phyloP scores from a whole-genome alignment of 2,888 invertebrate genomes.

The Trachelus stipa region DNA sequence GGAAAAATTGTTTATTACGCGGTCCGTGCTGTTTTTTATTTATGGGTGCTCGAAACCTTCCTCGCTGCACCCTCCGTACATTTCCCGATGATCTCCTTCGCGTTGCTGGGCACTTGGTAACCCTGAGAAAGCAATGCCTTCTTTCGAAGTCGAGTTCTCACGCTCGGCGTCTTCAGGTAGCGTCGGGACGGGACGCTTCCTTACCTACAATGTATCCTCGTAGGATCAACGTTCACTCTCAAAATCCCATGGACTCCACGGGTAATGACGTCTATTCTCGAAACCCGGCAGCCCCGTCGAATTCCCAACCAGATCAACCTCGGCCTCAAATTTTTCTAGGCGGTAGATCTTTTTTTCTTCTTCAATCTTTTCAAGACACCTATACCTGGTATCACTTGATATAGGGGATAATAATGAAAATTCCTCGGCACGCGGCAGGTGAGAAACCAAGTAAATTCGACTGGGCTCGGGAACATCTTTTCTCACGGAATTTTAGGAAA shows the following conservation, averaged over 20 bases:
- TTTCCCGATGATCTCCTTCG: slow-evolving; percentile 45
- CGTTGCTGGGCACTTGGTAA: slow-evolving; percentile 54
- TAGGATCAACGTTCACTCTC: background rate
- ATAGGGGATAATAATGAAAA: no score
- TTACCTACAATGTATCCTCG: slow-evolving; percentile 2
- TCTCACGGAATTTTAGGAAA: no score
- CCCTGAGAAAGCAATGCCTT: slow-evolving; percentile 56
- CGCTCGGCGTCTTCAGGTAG: slow-evolving; percentile 44
- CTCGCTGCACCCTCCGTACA: background rate
- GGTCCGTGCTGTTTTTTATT: no score
- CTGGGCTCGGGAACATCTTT: no score
- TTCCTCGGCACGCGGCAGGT: no score
- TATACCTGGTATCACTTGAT: no score
- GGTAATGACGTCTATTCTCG: background rate
- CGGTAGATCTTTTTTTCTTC: no score
- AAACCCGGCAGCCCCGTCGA: no score
- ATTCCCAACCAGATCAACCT: no score
- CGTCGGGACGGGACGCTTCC: background rate
- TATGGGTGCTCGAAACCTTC: background rate
- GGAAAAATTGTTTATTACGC: background rate
- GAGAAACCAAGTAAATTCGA: no score
- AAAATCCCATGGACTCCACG: slow-evolving; percentile 17
- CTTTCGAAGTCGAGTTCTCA: slow-evolving; percentile 60
- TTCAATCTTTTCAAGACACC: no score
- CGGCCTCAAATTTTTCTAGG: no score